These are phyloP conservation scores for Dione vanillae DNA, from an alignment of 2,888 invertebrate genomes.

Conservation along the genomic window DNA sequence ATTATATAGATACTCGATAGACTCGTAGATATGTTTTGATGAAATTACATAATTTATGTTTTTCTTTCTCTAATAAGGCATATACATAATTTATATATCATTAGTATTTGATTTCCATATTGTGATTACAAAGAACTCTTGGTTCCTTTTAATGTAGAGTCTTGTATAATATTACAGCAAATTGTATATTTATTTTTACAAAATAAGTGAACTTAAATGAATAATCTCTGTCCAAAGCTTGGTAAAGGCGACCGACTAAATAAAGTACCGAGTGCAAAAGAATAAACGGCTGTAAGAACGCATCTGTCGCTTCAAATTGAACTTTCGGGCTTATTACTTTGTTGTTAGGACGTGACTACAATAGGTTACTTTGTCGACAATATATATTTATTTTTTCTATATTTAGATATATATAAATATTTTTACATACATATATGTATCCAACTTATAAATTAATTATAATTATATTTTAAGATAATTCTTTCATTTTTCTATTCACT, in stretches of 20 bases:
- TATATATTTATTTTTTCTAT: not conserved
- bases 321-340: constrained; percentile 32
- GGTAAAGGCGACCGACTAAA: not conserved
- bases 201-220: not conserved
- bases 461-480: too few species aligned
- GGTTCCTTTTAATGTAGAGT: too few species aligned
- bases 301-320: constrained; percentile 42
- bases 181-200: not conserved
- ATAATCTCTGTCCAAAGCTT: constrained; percentile 3
- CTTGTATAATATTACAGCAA: not conserved
- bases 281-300: constrained; percentile 36
- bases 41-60: too few species aligned
- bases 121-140: too few species aligned
- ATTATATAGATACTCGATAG: too few species aligned
- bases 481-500: too few species aligned
- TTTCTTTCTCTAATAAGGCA: too few species aligned
- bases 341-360: constrained; percentile 32
- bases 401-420: not conserved
- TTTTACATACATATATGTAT: too few species aligned
- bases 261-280: constrained; percentile 32
- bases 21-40: too few species aligned
- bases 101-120: too few species aligned
- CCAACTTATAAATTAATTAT: too few species aligned
- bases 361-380: not conserved
- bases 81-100: too few species aligned